Evolutionary conservation across 1,140 invertebrate species (phyloP).

Genomic region (Teleogryllus occipitalis): DNA sequence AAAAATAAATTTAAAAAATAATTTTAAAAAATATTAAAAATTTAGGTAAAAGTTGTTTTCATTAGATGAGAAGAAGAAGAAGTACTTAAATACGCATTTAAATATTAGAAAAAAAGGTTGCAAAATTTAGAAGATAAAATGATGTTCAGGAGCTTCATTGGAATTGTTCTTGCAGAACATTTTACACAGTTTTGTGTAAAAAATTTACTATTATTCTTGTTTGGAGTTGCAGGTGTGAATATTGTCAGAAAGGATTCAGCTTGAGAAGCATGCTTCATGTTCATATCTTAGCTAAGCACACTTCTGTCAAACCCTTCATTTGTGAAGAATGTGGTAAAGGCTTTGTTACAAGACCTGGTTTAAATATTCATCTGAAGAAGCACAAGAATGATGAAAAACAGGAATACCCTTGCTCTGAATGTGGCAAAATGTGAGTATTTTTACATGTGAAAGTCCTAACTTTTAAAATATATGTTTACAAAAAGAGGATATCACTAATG

Average conservation of each 20-base stretch:
- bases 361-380: slow-evolving; percentile 34
- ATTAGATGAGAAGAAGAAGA: no score
- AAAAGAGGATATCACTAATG: background rate
- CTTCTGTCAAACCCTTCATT: slow-evolving; percentile 30
- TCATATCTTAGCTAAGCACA: slow-evolving; percentile 21
- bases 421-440: slow-evolving; percentile 42
- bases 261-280: slow-evolving; percentile 20
- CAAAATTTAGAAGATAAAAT: no score
- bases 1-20: no score
- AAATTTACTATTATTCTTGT: background rate
- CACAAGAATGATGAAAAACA: slow-evolving; percentile 35
- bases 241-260: slow-evolving; percentile 19
- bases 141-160: no score
- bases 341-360: slow-evolving; percentile 33
- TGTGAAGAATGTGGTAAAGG: slow-evolving; percentile 35
- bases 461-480: background rate
- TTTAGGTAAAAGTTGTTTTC: no score
- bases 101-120: no score
- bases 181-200: no score
- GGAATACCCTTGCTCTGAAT: slow-evolving; percentile 40
- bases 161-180: no score
- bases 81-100: no score
- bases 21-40: no score
- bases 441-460: background rate
- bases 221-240: slow-evolving; percentile 16